phyloP scores from a whole-genome alignment of 2,888 invertebrate genomes.

The Epirrhoe tristata region DNA sequence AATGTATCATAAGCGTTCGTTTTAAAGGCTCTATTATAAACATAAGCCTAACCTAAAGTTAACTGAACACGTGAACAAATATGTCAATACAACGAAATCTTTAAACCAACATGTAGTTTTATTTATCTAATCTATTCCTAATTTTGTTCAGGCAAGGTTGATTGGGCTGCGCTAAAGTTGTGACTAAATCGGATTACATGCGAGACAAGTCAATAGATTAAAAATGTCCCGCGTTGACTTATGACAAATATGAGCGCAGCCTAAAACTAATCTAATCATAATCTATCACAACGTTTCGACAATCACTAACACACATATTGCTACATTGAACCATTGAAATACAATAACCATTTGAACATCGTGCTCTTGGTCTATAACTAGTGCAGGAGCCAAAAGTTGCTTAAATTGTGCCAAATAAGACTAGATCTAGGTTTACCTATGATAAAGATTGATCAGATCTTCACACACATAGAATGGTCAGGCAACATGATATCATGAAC shows the following conservation, averaged over 20 bases:
- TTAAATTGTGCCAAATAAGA: slow-evolving; percentile 4
- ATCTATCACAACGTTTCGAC: slow-evolving; percentile 36
- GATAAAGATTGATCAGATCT: not conserved
- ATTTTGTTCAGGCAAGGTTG: slow-evolving; percentile 33
- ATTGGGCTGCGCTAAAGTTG: not conserved
- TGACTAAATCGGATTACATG: not conserved
- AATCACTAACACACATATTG: slow-evolving; percentile 35
- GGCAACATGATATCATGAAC: not conserved
- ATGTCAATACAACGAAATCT: slow-evolving; percentile 10
- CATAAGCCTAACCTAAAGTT: slow-evolving; percentile 15
- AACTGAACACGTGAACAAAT: slow-evolving; percentile 27
- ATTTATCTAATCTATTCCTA: slow-evolving; percentile 17
- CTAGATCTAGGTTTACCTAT: slow-evolving; percentile 10
- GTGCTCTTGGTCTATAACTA: not conserved
- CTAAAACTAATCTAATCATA: slow-evolving; percentile 31
- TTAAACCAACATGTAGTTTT: slow-evolving; percentile 1
- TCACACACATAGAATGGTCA: not conserved
- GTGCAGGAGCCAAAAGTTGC: slow-evolving; percentile 4
- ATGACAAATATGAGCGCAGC: not conserved
- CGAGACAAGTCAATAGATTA: not conserved
- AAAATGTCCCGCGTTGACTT: not conserved
- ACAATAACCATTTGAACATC: not conserved
- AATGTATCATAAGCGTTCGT: not conserved
- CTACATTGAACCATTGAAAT: slow-evolving; percentile 9
- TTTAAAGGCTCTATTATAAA: not conserved